Percentiles rank a stretch among this genome's conserved stretches.
Conservation (phyloP, 2,888 invertebrate genomes). For the Suillia variegata region DNA sequence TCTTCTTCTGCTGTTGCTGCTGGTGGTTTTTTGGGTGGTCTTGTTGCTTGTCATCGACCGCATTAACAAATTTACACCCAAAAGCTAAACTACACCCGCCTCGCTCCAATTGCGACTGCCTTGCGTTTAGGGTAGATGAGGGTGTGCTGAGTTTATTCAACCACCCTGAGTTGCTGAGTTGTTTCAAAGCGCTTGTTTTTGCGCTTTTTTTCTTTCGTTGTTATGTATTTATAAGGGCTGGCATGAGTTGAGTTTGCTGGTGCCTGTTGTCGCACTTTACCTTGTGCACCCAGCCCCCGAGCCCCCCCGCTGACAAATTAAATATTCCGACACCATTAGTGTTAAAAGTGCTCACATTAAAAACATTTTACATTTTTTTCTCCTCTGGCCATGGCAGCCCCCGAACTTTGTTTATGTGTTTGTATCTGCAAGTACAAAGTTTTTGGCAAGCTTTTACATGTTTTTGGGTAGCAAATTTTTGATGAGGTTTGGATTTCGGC, state of each 20-base stretch:
- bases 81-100: conserved; percentile 33
- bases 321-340: conserved; percentile 60
- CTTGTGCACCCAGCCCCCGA: too few species aligned
- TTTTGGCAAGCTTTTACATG: too few species aligned
- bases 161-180: conserved; percentile 16
- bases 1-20: conserved; percentile 33
- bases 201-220: neutral
- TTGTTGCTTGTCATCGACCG: conserved; percentile 47
- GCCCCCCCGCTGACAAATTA: conserved; percentile 41
- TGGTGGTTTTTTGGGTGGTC: conserved; percentile 15
- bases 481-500: too few species aligned
- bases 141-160: too few species aligned
- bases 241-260: too few species aligned
- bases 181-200: conserved; percentile 8
- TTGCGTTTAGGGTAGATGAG: too few species aligned
- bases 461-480: too few species aligned
- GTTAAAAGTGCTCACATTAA: conserved; percentile 57
- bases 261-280: too few species aligned
- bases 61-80: conserved; percentile 59
- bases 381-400: neutral
- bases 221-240: neutral
- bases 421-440: too few species aligned
- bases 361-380: conserved; percentile 50
- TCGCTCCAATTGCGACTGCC: conserved; percentile 41
- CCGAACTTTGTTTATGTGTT: too few species aligned